Evolutionary conservation across 1,140 invertebrate genomes (phyloP).

Genomic region (Zaprionus camerounensis): DNA sequence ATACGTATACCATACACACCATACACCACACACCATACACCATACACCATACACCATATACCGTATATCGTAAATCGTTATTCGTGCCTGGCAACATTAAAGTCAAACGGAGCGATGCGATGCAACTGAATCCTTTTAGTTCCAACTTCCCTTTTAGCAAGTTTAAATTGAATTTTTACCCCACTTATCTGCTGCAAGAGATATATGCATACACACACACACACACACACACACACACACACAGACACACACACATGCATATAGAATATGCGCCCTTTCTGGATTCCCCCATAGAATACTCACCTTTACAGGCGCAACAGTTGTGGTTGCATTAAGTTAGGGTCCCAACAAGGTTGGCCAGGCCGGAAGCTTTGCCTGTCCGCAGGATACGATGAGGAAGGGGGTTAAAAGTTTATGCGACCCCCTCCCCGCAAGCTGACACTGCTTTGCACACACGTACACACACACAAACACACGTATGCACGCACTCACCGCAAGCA

Average conservation of each 20-base stretch:
- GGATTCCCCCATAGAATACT: conserved; percentile 24
- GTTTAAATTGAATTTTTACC: conserved; percentile 2
- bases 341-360: conserved; percentile 19
- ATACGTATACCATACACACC: too few species aligned
- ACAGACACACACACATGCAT: background rate
- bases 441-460: conserved; percentile 7
- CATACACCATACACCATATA: background rate
- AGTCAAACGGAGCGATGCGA: background rate
- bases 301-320: conserved; percentile 54
- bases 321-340: conserved; percentile 62
- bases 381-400: conserved; percentile 42
- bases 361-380: conserved; percentile 60
- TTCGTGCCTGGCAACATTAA: background rate
- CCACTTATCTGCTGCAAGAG: background rate
- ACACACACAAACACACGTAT: conserved; percentile 3
- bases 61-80: background rate
- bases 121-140: background rate
- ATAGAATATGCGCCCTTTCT: background rate
- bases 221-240: background rate
- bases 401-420: conserved; percentile 7
- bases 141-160: conserved; percentile 1
- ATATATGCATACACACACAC: background rate
- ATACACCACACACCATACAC: too few species aligned
- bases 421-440: background rate
- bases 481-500: conserved; percentile 4